Base-by-base conservation (phyloP, 1,140 invertebrate species). In the Brachionus manjavacas region DNA sequence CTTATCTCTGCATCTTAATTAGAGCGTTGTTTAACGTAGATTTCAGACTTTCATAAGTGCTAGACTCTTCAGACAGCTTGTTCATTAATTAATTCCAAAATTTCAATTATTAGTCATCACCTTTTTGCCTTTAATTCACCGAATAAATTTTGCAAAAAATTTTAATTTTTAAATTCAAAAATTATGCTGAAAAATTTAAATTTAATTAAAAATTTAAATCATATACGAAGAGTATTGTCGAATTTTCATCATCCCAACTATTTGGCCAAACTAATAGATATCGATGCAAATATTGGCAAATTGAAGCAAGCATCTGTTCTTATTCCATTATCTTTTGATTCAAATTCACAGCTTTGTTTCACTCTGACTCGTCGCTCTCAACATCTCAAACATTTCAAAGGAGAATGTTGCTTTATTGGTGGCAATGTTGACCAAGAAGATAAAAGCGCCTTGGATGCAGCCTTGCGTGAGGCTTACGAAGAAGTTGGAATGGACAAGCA, bases 391-490 rank as follows among this genome's bases (percentile, higher is more conserved):
- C 28, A 12, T 6, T 41, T 68, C 28, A 70, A 64, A 41, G 85
- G 85, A 3, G 35, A 85, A 49, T 55, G 85, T 8, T 80, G 80
- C 20, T 86, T 86, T 43, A 83, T 83, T 28, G 85, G 85, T 9
- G 85, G 85, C 16, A 85, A 84, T 70, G 31, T 83, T 14, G 85
- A 86, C 20, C 31, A 31, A 20, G 35, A 3, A 14, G 85, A 86
- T 43, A 49, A 23, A 28, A 49, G 68, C 23, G 76, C 16, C 2
- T 20, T 85, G 9, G 64, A 76, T 14, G 85, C 85, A 9, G 68
- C 83, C 25, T 23, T 86, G 31, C 46, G 85, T 25, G 85, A 86
- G 80, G 85, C 85, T 25, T 12, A 23, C 3, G 85, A 86, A 68
- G 85, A 86, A 41, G 85, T 86, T 31, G 85, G 85, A 11, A 68